Evolutionary conservation across 1,140 invertebrate species (phyloP).

Genomic region (Archivesica marissinica): DNA sequence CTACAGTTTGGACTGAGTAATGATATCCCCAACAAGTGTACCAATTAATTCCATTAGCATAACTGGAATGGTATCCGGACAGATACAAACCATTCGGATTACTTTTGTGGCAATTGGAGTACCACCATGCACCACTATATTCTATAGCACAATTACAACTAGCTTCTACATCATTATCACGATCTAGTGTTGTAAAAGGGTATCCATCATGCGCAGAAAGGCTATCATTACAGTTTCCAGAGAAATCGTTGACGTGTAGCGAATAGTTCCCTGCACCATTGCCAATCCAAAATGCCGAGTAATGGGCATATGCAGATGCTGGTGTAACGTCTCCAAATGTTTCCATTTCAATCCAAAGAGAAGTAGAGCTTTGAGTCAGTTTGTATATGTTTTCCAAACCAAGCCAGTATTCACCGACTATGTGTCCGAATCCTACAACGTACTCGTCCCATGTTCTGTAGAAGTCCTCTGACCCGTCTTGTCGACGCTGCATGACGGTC

Average conservation of each 20-base stretch:
- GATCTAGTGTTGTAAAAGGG: constrained; percentile 12
- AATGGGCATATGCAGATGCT: background rate
- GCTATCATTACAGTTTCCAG: background rate
- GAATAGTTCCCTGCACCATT: background rate
- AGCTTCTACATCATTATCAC: background rate
- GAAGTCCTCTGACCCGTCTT: constrained; percentile 91
- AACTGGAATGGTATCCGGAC: background rate
- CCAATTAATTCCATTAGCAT: constrained; percentile 29
- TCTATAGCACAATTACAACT: background rate
- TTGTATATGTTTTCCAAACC: constrained; percentile 67
- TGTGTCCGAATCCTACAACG: constrained; percentile 96
- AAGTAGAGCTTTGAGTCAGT: background rate
- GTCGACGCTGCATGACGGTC: constrained; percentile 80
- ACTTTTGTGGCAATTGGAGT: background rate
- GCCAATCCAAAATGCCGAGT: background rate
- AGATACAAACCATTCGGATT: constrained; percentile 9
- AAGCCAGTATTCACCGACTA: constrained; percentile 85
- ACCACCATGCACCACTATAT: constrained; percentile 11
- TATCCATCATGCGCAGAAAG: background rate
- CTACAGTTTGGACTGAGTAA: background rate
- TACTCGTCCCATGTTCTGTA: constrained; percentile 96
- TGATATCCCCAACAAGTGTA: background rate
- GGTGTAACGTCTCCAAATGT: background rate
- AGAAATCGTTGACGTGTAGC: background rate
- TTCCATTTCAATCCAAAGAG: background rate